Evolutionary conservation across 2,888 invertebrate genomes (phyloP), one percentile per base, ranked within the genome.

Genomic region (Ennomos erosarius): DNA sequence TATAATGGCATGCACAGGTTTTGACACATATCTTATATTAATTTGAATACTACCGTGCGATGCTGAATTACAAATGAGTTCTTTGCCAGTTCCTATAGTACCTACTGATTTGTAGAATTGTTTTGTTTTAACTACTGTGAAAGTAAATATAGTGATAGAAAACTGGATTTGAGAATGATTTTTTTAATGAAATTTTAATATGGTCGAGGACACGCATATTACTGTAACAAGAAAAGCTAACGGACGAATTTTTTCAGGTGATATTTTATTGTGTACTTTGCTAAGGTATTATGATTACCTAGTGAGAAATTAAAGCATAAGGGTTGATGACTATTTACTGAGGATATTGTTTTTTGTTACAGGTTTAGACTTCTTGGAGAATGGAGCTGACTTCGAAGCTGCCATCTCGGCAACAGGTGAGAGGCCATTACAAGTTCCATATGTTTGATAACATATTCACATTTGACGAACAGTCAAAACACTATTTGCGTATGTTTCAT

Each of bases 331-430:
- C 6, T 26, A 6, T 26, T 26, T 3, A 26, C 26, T 26, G 26
- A 26, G 33, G 51, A 35, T 36, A 1, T 55, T n/a, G n/a, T 58
- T 59, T 54, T 73, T 60, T 67, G 40, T 85, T 93, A 73, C 90
- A 95, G 95, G 95, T 89, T 92, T 95, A 90, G 95, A 95, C 87
- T 95, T 95, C 84, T 93, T 95, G 82, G 95, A 95, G 80, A 95
- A 95, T 92, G 95, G 95, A 69, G 95, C 95, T 77, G 95, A 95
- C 85, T 95, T 95, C 85, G 95, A 95, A 87, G 93, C 94, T 74
- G 95, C 95, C 66, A 94, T 95, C 74, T 94, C 95, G 77, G 94
- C 94, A 62, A 94, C 95, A 82, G 95, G 95, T 95, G 79, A 88
- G 89, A 35, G 12, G 1, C n/a, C 36, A 44, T 33, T 12, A 6